These are phyloP conservation scores for Drosophila hamatofila DNA, from an alignment of 2,888 invertebrate genomes.

Conservation along the genomic window DNA sequence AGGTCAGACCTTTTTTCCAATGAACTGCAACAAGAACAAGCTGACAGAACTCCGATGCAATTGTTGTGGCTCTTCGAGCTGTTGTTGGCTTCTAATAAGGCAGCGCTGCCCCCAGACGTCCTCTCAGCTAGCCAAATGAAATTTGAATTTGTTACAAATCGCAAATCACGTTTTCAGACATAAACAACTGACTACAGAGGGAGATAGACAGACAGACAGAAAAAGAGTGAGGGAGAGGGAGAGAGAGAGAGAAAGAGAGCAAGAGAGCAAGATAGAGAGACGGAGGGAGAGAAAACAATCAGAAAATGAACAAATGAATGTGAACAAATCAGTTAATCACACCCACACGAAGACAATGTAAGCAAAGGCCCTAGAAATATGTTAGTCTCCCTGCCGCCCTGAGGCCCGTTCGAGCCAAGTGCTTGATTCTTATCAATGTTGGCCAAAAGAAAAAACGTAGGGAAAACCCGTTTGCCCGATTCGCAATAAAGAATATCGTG, in stretches of 20 bases:
- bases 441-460: constrained; percentile 12
- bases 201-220: constrained; percentile 5
- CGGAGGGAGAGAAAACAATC: constrained; percentile 52
- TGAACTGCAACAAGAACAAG: constrained; percentile 45
- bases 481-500: constrained; percentile 82
- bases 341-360: constrained; percentile 78
- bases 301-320: constrained; percentile 82
- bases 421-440: constrained; percentile 78
- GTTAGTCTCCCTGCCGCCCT: not conserved
- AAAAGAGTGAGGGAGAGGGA: not conserved
- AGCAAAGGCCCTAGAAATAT: constrained; percentile 10
- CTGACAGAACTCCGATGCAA: constrained; percentile 22
- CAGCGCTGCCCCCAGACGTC: constrained; percentile 20
- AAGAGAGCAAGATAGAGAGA: not conserved
- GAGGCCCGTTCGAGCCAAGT: constrained; percentile 42
- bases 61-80: constrained; percentile 29
- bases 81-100: constrained; percentile 55
- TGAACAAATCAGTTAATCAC: constrained; percentile 85
- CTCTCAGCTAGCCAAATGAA: constrained; percentile 41
- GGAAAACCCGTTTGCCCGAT: constrained; percentile 71
- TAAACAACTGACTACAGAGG: constrained; percentile 16
- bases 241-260: not conserved
- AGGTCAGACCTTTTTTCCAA: constrained; percentile 68
- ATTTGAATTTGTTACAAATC: constrained; percentile 84
- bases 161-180: constrained; percentile 82